These are phyloP conservation scores for Paedocypris sp. DNA, from an alignment of 2,113 vertebrate species.

Conservation along the genomic window DNA sequence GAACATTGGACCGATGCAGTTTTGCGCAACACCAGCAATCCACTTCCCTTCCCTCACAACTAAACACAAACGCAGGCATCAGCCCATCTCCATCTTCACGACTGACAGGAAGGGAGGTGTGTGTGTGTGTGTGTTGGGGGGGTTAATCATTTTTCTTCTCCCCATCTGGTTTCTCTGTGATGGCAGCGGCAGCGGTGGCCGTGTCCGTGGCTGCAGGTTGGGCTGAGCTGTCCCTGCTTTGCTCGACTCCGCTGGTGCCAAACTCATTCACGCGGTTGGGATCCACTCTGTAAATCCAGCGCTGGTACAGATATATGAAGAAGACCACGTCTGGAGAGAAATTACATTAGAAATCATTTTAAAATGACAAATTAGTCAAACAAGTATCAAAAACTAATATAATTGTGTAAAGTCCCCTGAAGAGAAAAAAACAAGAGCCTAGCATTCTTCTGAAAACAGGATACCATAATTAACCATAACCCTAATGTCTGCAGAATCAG, in stretches of 20 bases:
- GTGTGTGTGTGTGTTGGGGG: slow-evolving; percentile 18
- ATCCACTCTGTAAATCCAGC: slow-evolving; percentile 89
- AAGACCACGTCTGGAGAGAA: slow-evolving; percentile 76
- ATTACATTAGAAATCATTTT: not conserved
- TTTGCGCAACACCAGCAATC: slow-evolving; percentile 48
- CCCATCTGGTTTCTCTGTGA: slow-evolving; percentile 69
- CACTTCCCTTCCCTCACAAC: slow-evolving; percentile 39
- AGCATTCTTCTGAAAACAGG: no score
- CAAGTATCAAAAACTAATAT: no score
- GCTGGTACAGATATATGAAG: slow-evolving; percentile 91
- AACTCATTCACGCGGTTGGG: slow-evolving; percentile 82
- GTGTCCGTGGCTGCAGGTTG: slow-evolving; percentile 19
- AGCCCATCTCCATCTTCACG: slow-evolving; percentile 46
- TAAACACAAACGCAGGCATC: slow-evolving; percentile 29
- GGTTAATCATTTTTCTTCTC: slow-evolving; percentile 87
- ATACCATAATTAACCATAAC: no score
- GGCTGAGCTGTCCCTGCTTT: slow-evolving; percentile 27
- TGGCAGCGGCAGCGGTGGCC: slow-evolving; percentile 36
- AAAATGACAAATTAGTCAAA: no score
- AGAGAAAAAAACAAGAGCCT: no score
- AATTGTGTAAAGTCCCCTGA: no score
- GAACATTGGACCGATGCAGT: slow-evolving; percentile 52
- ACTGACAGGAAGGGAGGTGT: slow-evolving; percentile 33
- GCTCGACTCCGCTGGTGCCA: slow-evolving; percentile 73
- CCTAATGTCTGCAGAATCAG: no score